Evolutionary conservation across 2,113 vertebrate genomes (phyloP), one percentile per base, ranked within the genome.

Genomic region (Lutjanus erythropterus): DNA sequence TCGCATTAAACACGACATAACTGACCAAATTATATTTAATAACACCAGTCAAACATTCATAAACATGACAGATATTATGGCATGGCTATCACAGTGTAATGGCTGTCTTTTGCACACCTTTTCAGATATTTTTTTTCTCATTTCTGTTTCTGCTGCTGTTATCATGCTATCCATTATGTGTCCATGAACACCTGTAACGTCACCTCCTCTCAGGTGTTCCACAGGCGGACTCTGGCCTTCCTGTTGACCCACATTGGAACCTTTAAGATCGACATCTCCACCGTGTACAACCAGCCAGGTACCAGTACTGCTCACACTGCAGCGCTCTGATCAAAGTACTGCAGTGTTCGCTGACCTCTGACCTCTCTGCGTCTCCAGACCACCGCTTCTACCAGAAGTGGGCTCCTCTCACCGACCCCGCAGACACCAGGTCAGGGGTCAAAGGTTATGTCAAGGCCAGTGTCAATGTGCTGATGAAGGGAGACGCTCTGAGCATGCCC

Each of bases 321-420:
- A 9, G 35, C 4, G 9, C 33, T 29, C 29, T 19, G 9, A 60
- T 44, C 33, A 9, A 39, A 58, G 11, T 18, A 19, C 47, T 7
- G 8, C 12, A 19, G n/a, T 10, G 15, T 23, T 41, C 59, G 61
- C 19, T 81, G 33, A 78, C 39, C 42, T 73, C 50, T 29, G 53
- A 56, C n/a, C 65, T 62, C 49, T 86, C 29, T 33, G 8, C 23
- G 0, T 12, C 69, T 58, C 19, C 89, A 99, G 97, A 98, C 79
- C 96, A 98, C 84, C 94, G 96, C 15, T 99, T 99, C 92, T 97
- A 96, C 86, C 96, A 97, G 86, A 98, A 97, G 78, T 99, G 98
- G 98, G 98, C 97, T 49, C 96, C 97, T 6, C 94, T 98, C 76
- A 97, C 95, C 2, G 97, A 99, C 82, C 96, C 98, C 1, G 94